Evolutionary conservation across 2,888 invertebrate genomes (phyloP), one percentile per base, ranked within the genome.

Genomic region (Mythimna impura): DNA sequence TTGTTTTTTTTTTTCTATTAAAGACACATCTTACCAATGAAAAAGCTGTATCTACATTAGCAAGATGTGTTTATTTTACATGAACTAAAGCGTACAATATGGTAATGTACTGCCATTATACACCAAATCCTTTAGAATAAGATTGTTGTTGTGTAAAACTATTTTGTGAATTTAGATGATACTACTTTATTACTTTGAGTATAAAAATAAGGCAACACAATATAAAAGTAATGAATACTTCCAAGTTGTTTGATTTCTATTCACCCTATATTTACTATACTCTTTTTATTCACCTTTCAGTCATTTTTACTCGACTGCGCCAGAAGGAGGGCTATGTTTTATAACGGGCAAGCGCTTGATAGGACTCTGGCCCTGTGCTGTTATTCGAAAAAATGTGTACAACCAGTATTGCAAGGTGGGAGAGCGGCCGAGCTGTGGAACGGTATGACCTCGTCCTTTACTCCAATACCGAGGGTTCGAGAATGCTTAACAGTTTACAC

Each of bases 31-130:
- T 34, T 61, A 43, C 25, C 12, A 17, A 22, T 43, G 50, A 36
- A 34, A 30, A 54, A 47, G 22, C n/a, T 61, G 7, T 74, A 36
- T 3, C 8, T 8, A 63, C n/a, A 43, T 57, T 12, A 30, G 30
- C 4, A 10, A 40, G 4, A 65, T 65, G 4, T 25, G 12, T 76
- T 68, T 40, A 57, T n/a, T 66, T 71, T 47, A 69, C 36, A 17
- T 50, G 54, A 52, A 66, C 47, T 66, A 61, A 66, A 67, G 43
- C 63, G 63, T 78, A 81, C 71, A 80, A 76, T 63, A 69, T 81
- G 75, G 76, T 83, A 78, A 83, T 63, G 66, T 76, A 86, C 85
- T 88, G 89, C 89, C 89, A 89, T 89, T 89, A 82, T 85, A 82
- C 79, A 89, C 88, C 89, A 89, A 89, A 89, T 78, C 73, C 60